Base-by-base conservation (phyloP, 2,888 invertebrate species). In the Phaonia tiefii region DNA sequence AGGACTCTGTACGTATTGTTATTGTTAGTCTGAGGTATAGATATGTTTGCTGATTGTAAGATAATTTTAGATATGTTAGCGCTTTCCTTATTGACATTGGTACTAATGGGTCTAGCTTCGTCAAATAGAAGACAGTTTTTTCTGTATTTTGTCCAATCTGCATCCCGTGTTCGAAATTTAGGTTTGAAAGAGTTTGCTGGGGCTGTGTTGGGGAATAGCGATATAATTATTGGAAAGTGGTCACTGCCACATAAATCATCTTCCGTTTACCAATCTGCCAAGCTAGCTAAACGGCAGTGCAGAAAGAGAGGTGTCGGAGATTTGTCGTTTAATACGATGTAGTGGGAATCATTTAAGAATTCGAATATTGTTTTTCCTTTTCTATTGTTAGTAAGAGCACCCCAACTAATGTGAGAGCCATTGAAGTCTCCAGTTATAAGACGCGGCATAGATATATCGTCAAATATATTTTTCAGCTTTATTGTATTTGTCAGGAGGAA, bases 391-490 rank as follows among this genome's bases (percentile, higher is more conserved):
- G 13, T 26, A 7, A 1, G 22, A 3, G 74, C 70, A 0, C 75
- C 75, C 74, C 81, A 81, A 8, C 15, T 46, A 7, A 0, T 37
- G 8, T 74, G 76, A 13, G 44, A 44, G 42, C 76, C 63, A 20
- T 77, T 80, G 37, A 77, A 75, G n/a, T 80, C 80, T 0, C 75
- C 77, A 13, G 69, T 70, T 10, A 81, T 51, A 17, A 70, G 17
- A 20, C 15, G 11, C 31, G 25, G 15, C 22, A 17, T 15, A 13
- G 39, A 1, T 1, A 15, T 10, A 17, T 63, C 0, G 10, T 3
- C 58, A 11, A 80, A 42, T 8, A 66, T 20, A 26, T 71, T 78
- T 8, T 71, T 20, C 17, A 80, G 5, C 17, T 77, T 74, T 0
- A 5, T 25, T 0, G 0, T 42, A 3, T 4, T 22, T 2, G 7